Evolutionary conservation across 2,113 vertebrate species (phyloP).

Genomic region (Mirza zaza): DNA sequence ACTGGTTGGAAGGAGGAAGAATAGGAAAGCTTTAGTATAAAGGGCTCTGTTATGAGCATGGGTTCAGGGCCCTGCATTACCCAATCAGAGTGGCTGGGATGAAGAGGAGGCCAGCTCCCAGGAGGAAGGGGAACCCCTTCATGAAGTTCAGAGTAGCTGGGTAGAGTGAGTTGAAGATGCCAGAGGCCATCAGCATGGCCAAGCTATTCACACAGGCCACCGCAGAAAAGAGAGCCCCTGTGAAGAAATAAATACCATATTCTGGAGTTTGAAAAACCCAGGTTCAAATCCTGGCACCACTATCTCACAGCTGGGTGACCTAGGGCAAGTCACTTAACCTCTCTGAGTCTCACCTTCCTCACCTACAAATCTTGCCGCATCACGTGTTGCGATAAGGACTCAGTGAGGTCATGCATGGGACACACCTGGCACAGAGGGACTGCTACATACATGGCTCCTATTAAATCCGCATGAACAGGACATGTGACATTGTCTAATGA

Average conservation of each 20-base stretch:
- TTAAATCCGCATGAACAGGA: neutral
- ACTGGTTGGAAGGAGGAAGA: neutral
- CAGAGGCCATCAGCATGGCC: slow-evolving; percentile 87
- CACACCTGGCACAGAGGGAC: neutral
- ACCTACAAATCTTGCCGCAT: neutral
- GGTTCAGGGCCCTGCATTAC: slow-evolving; percentile 82
- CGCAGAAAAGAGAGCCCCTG: slow-evolving; percentile 94
- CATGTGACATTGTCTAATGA: neutral
- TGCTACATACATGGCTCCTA: neutral
- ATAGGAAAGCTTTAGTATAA: neutral
- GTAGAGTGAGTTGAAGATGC: slow-evolving; percentile 94
- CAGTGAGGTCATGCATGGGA: neutral
- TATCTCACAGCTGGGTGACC: neutral
- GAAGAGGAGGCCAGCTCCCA: slow-evolving; percentile 90
- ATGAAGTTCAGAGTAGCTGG: slow-evolving; percentile 92
- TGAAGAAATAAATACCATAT: neutral
- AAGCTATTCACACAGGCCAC: slow-evolving; percentile 92
- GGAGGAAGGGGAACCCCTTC: slow-evolving; percentile 95
- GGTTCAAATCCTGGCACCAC: neutral
- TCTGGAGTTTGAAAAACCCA: neutral
- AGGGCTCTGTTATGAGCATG: neutral
- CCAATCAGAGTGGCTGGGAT: slow-evolving; percentile 91
- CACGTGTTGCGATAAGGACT: neutral
- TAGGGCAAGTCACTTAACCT: neutral
- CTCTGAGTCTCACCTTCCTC: neutral